A percentile compares a stretch with the other conserved stretches of the same genome.
Conservation (phyloP, 2,797 vertebrate genomes). For the Crax fasciolata region DNA sequence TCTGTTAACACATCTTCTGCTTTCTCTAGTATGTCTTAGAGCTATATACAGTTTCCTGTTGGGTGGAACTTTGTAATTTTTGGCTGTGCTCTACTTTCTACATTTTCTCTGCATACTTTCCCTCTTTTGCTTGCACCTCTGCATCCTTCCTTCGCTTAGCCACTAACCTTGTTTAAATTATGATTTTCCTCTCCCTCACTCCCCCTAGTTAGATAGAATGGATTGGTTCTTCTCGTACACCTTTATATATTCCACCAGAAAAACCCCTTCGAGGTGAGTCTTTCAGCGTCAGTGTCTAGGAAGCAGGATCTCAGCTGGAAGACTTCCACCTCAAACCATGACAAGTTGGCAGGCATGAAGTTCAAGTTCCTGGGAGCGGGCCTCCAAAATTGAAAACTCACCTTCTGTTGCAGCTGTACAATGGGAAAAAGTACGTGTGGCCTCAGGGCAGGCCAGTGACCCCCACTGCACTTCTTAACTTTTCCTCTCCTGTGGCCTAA, state of each 20-base stretch:
- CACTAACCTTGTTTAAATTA: background rate
- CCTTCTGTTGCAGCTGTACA: background rate
- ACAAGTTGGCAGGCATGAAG: constrained; percentile 24
- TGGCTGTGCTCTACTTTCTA: constrained; percentile 28
- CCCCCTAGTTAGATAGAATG: constrained; percentile 27
- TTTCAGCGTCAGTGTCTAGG: constrained; percentile 51
- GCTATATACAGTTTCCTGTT: constrained; percentile 47
- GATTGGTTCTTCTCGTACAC: background rate
- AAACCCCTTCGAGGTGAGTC: constrained; percentile 36
- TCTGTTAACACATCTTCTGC: constrained; percentile 60
- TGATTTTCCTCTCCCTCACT: background rate
- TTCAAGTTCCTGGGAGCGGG: background rate
- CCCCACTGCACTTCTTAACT: background rate
- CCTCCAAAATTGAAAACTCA: background rate
- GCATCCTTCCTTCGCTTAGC: constrained; percentile 22
- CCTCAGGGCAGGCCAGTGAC: background rate
- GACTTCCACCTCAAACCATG: constrained; percentile 57
- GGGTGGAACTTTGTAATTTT: constrained; percentile 53
- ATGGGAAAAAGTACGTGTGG: background rate
- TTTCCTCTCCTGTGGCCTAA: background rate
- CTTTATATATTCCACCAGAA: constrained; percentile 52
- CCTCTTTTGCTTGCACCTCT: constrained; percentile 10
- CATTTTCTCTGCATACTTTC: constrained; percentile 20
- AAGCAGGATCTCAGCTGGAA: constrained; percentile 61
- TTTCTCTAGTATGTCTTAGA: constrained; percentile 37